A percentile compares a stretch with the other conserved stretches of the same genome.
Evolutionary conservation across 2,113 vertebrate genomes (phyloP).

Genomic region (Fukomys damarensis): DNA sequence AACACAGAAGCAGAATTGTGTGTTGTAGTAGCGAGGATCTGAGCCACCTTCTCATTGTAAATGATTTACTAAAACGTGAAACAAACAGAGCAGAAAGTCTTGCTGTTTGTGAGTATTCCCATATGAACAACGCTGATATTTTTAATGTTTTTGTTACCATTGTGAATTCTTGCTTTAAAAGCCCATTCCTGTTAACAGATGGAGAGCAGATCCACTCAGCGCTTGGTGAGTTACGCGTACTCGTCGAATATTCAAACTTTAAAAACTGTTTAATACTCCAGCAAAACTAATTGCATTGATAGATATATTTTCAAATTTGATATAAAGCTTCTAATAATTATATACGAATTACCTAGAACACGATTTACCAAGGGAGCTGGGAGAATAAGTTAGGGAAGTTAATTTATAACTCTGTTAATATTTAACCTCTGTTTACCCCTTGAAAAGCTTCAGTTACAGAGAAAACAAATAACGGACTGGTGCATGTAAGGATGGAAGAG

Average conservation of each 20-base stretch:
- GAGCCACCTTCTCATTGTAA: background rate
- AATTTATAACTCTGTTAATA: background rate
- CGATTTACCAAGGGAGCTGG: background rate
- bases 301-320: background rate
- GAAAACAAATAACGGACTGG: background rate
- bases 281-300: background rate
- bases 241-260: background rate
- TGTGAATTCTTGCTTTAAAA: constrained; percentile 6
- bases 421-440: background rate
- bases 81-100: background rate
- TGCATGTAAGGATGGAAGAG: background rate
- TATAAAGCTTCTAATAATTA: background rate
- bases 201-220: background rate
- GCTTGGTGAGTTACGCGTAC: background rate
- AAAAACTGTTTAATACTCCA: background rate
- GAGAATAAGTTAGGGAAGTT: background rate
- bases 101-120: background rate
- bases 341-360: background rate
- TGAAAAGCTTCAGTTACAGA: background rate
- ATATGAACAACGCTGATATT: background rate
- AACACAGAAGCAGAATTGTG: background rate
- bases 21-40: background rate
- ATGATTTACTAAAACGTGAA: background rate
- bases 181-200: background rate
- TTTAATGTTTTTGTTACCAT: background rate